These are phyloP conservation scores for Amphiprion percula DNA, from an alignment of 2,113 vertebrate genomes.

Conservation along the genomic window DNA sequence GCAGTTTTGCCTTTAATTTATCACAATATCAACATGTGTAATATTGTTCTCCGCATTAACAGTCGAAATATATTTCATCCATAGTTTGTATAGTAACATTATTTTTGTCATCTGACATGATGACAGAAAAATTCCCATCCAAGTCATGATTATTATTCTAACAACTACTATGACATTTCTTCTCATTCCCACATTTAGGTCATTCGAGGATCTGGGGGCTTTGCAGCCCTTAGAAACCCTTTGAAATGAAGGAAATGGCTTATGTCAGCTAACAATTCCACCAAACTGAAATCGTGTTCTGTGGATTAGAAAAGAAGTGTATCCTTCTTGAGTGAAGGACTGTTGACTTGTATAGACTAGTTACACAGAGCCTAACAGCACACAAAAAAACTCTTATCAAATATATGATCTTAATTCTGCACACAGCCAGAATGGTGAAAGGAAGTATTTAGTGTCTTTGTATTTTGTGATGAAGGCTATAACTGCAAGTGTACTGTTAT, in stretches of 20 bases:
- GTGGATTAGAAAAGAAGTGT: constrained; percentile 55
- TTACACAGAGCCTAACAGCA: constrained; percentile 18
- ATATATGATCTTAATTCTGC: constrained; percentile 29
- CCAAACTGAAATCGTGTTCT: constrained; percentile 58
- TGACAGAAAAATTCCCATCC: background rate
- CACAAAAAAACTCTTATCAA: constrained; percentile 32
- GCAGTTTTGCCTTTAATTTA: background rate
- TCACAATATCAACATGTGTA: background rate
- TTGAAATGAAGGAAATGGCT: constrained; percentile 62
- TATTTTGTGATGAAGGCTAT: constrained; percentile 31
- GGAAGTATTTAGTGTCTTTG: constrained; percentile 21
- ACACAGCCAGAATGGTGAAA: background rate
- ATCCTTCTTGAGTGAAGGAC: constrained; percentile 25
- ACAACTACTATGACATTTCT: constrained; percentile 30
- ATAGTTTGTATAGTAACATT: background rate
- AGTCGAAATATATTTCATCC: background rate
- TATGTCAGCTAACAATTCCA: constrained; percentile 60
- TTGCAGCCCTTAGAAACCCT: constrained; percentile 61
- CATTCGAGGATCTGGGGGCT: constrained; percentile 52
- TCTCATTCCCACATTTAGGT: constrained; percentile 56
- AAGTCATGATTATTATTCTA: background rate
- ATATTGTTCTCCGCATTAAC: background rate
- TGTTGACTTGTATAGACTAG: constrained; percentile 34
- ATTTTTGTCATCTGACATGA: constrained; percentile 3
- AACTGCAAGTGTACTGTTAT: constrained; percentile 35